Percentiles rank a stretch among this genome's conserved stretches.
phyloP scores from a whole-genome alignment of 2,888 invertebrate species.

The Protonemura montana region DNA sequence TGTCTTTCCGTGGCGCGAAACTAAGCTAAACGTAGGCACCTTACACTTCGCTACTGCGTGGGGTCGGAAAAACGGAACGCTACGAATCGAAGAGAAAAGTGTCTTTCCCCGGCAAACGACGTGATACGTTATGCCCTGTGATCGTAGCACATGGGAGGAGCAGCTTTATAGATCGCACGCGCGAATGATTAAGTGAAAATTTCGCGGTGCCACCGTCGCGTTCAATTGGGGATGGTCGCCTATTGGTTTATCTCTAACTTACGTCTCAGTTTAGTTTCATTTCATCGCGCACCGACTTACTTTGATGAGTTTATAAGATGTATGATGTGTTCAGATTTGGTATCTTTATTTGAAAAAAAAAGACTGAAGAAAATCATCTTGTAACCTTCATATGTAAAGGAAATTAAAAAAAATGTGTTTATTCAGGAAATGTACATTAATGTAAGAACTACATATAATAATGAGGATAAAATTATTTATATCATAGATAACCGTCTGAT shows the following conservation, averaged over 20 bases:
- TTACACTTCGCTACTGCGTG: neutral
- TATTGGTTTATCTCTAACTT: neutral
- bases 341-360: too few species aligned
- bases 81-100: constrained; percentile 9
- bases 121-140: neutral
- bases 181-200: neutral
- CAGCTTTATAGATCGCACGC: neutral
- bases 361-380: too few species aligned
- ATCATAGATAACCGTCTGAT: too few species aligned
- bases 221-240: neutral
- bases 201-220: neutral
- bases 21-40: neutral
- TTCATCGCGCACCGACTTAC: neutral
- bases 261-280: neutral
- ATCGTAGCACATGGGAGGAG: neutral
- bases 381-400: too few species aligned
- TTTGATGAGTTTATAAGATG: neutral
- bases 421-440: too few species aligned
- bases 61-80: neutral
- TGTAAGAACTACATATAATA: too few species aligned
- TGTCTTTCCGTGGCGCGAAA: too few species aligned
- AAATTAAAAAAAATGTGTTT: too few species aligned
- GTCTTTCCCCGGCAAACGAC: neutral
- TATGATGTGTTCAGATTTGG: too few species aligned
- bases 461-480: too few species aligned